Evolutionary conservation across 2,888 invertebrate species (phyloP), one percentile per base, ranked within the genome.

Genomic region (Neocrepidodera transversa): DNA sequence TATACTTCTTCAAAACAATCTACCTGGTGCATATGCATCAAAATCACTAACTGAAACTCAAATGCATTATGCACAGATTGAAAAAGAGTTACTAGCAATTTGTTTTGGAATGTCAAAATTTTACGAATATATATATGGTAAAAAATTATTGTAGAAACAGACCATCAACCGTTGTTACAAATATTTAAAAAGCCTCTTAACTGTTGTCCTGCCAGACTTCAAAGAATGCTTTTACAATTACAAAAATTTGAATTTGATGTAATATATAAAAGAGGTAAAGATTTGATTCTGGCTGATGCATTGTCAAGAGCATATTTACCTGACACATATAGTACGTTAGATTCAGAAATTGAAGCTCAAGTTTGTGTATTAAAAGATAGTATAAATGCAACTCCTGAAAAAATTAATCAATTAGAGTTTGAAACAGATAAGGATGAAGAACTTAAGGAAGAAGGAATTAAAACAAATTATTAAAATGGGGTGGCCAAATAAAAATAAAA

Each of bases 81-180:
- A n/a, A n/a, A n/a, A n/a, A n/a, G n/a, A n/a, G n/a, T n/a, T n/a
- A n/a, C n/a, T n/a, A n/a, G n/a, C n/a, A n/a, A n/a, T n/a, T n/a
- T n/a, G n/a, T n/a, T n/a, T n/a, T n/a, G n/a, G n/a, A n/a, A n/a
- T n/a, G n/a, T n/a, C n/a, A n/a, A n/a, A n/a, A n/a, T n/a, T n/a
- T n/a, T 54, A 66, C 26, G 53, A 64, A 48, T 67, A 61, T 30
- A 32, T 56, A 23, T 43, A 10, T 20, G 43, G 43, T 10, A 43
- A 43, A 23, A 13, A 43, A 20, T 43, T n/a, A 18, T 20, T 14
- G 23, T 43, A 10, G n/a, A n/a, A n/a, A n/a, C n/a, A n/a, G n/a
- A n/a, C n/a, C n/a, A n/a, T n/a, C n/a, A n/a, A n/a, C n/a, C n/a
- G n/a, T n/a, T n/a, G n/a, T n/a, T n/a, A n/a, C n/a, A n/a, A n/a